Base-by-base conservation (phyloP, 2,113 vertebrate genomes). In the Noctilio leporinus region DNA sequence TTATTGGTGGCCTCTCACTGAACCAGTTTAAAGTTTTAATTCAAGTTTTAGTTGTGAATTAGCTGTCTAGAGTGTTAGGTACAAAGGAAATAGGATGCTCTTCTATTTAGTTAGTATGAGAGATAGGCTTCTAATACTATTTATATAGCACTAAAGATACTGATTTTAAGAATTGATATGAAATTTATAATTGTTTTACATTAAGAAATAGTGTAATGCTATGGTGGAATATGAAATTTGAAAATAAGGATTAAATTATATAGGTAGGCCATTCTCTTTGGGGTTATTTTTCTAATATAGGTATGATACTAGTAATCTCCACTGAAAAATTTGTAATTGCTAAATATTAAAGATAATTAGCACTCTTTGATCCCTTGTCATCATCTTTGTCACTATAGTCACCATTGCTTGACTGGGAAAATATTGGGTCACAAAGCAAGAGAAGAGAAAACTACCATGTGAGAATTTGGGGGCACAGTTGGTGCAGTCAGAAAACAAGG, bases 31-130 rank as follows among this genome's bases (percentile, higher is more conserved):
- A 40, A 72, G 6, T 38, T 92, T 51, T 67, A 82, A 30, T n/a
- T 92, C 59, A 77, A 88, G 33, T 89, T 67, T 97, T 97, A 96
- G 57, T 82, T 93, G 95, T 92, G 90, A 93, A 88, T 93, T 93
- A 95, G 82, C 43, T 75, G 24, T 45, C 73, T 95, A 83, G 49
- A 47, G 8, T 73, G 91, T 78, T 40, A 81, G 7, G 19, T 38
- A 85, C 16, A 88, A 59, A 62, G 2, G 4, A 57, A 91, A 73
- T n/a, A 49, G 6, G 20, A 49, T 45, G 2, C 9, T 62, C 64
- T 92, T 91, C n/a, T 59, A 20, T 53, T 75, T 86, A 9, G 5
- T 65, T 43, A 83, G 70, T 11, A 28, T 10, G 14, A 62, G 15
- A 45, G 49, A 35, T 3, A 81, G 16, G 86, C 4, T 59, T 94